Percentiles rank a stretch among this genome's conserved stretches.
These are phyloP conservation scores for Sisyra terminalis DNA, from an alignment of 2,888 invertebrate genomes.

Conservation along the genomic window DNA sequence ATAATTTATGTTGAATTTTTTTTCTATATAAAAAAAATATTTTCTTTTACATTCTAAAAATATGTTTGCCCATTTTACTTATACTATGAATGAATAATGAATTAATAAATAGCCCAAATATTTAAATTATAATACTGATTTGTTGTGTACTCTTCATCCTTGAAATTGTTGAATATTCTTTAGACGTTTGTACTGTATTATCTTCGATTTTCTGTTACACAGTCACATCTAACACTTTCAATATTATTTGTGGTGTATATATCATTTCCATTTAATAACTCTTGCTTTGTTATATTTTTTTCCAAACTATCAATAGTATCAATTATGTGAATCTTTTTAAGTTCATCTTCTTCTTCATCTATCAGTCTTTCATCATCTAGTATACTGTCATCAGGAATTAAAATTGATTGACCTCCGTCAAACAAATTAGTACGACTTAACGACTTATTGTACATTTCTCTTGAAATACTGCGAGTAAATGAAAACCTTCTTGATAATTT, in stretches of 20 bases:
- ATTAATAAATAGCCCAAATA: too few species aligned
- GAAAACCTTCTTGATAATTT: slow-evolving; percentile 36
- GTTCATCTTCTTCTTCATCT: background rate
- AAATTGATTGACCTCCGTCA: slow-evolving; percentile 37
- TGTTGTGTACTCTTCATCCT: too few species aligned
- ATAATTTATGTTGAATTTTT: too few species aligned
- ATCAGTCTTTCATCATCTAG: background rate
- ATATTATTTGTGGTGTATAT: background rate
- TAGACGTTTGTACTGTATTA: too few species aligned
- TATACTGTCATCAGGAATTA: slow-evolving; percentile 27
- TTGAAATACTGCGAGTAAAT: slow-evolving; percentile 37
- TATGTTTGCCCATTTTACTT: too few species aligned
- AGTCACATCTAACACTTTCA: too few species aligned
- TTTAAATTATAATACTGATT: too few species aligned
- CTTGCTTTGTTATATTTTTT: background rate
- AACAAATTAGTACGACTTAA: slow-evolving; percentile 32
- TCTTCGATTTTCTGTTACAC: too few species aligned
- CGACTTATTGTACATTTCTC: slow-evolving; percentile 33
- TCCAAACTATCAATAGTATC: background rate
- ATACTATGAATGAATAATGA: too few species aligned
- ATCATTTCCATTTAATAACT: background rate
- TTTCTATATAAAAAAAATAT: too few species aligned
- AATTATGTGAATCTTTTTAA: background rate
- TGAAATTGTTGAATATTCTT: too few species aligned
- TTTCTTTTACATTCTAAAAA: too few species aligned